Base-by-base conservation (phyloP, 2,113 vertebrate species). In the Pseudois nayaur region DNA sequence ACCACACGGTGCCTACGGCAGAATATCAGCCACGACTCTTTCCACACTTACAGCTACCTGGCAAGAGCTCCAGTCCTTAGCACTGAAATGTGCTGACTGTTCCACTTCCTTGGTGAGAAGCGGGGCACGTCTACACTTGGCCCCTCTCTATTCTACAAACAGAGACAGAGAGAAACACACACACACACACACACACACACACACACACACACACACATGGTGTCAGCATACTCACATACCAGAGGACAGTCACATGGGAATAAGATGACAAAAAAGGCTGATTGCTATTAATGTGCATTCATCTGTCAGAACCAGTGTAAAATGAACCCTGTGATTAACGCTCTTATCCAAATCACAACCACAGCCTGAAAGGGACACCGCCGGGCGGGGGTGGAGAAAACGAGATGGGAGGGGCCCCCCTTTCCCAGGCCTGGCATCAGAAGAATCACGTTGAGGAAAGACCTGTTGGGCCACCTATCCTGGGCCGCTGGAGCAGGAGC, bases 291-390 rank as follows among this genome's bases (percentile, higher is more conserved):
- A 71, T 29, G 82, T 59, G 50, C 94, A 89, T 82, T 88, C 92
- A 82, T 86, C 92, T 91, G 85, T 94, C 94, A 85, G 74, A 93
- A 81, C 59, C 17, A 0, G 33, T 9, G 54, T 40, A 31, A 81
- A 92, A 36, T 59, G 57, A 83, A 76, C 31, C 17, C 86, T 13
- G 27, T 93, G 86, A 93, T 97, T 94, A 96, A 84, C 97, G 91
- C 48, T 54, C 60, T 85, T 54, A 88, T 91, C 94, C 64, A 54
- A 87, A 95, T 93, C 94, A 67, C 45, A 93, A 50, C 48, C 48
- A 13, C 3, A 0, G 54, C 82, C 94, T 85, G 62, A 94, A 88
- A 94, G 0, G n/a, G 95, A 90, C 45, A 79, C 76, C 50, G 79
- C 89, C 21, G 15, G 50, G 94, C 2, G 3, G 87, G 92, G 95